Base-by-base conservation (phyloP, 1,140 invertebrate species). In the Arion vulgaris region DNA sequence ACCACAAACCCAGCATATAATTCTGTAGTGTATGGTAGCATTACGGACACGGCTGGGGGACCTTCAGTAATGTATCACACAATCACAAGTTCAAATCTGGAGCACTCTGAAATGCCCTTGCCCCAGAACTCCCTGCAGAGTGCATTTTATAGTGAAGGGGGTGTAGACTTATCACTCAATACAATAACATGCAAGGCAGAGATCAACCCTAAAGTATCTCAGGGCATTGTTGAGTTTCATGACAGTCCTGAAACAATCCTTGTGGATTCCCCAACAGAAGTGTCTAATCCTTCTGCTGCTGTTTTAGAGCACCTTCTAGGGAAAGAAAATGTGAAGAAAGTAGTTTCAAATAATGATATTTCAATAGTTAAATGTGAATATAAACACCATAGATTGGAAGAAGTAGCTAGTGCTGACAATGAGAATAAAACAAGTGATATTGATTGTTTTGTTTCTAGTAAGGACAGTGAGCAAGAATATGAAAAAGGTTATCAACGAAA, bases 1-100 rank as follows among this genome's bases (percentile, higher is more conserved):
- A 32, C 62, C 17, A 81, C 80, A 73, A 74, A 81, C 71, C 45
- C 45, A 57, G 80, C 80, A 1, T 81, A 73, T 49, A 81, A 81
- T 34, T 81, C 80, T 62, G 80, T 81, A 1, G 80, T 81, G 38
- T 81, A 81, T 74, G 71, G 28, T 34, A 71, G 32, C 34, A 32
- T 74, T 17, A 49, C 57, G 26, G 71, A 49, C 23, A 36, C 4
- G 11, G 26, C n/a, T 41, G 45, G 19, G 11, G 66, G 38, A 26
- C 36, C 80, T 23, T 81, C 80, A 36, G 69, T 39, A 13, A 57
- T 74, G 23, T 74, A 74, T 28, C 69, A 57, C 45, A 81, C 80
- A 34, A 74, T 81, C 34, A 74, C 80, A 1, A 28, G n/a, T 26
- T 81, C 80, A 7, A 74, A 38, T 28, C 34, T 81, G 23, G 80